A percentile compares a stretch with the other conserved stretches of the same genome.
Conservation (phyloP, 2,113 vertebrate genomes). For the Macaca fascicularis region DNA sequence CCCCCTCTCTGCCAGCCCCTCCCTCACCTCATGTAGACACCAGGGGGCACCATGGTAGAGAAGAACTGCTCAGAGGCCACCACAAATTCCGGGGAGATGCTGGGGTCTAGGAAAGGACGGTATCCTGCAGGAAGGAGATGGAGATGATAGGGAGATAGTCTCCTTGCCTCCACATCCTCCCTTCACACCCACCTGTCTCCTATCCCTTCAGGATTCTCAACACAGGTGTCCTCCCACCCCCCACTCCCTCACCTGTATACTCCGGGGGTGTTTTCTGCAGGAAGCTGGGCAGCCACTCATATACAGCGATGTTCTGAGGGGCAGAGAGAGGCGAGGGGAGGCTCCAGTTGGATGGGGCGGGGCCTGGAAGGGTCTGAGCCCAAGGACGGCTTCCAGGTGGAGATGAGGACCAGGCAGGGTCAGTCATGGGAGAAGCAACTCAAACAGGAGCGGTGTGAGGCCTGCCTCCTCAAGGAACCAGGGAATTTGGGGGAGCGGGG, state of each 20-base stretch:
- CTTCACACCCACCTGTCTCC: neutral
- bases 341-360: neutral
- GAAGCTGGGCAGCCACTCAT: conserved; percentile 93
- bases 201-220: neutral
- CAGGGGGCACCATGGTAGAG: conserved; percentile 90
- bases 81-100: conserved; percentile 90
- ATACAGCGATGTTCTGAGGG: conserved; percentile 88
- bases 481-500: too few relatives aligned
- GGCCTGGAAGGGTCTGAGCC: neutral
- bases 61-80: conserved; percentile 85
- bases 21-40: conserved; percentile 91
- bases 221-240: neutral
- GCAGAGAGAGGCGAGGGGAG: neutral
- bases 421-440: neutral
- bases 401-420: neutral
- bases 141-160: neutral
- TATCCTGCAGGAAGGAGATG: conserved; percentile 33
- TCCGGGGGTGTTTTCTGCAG: conserved; percentile 73
- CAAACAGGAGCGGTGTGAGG: neutral
- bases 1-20: neutral
- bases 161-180: neutral
- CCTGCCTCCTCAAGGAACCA: too few relatives aligned
- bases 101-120: conserved; percentile 84
- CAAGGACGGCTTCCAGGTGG: neutral
- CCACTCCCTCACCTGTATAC: conserved; percentile 87